These are phyloP conservation scores for Tachystola acroxantha DNA, from an alignment of 2,888 invertebrate species.

Conservation along the genomic window DNA sequence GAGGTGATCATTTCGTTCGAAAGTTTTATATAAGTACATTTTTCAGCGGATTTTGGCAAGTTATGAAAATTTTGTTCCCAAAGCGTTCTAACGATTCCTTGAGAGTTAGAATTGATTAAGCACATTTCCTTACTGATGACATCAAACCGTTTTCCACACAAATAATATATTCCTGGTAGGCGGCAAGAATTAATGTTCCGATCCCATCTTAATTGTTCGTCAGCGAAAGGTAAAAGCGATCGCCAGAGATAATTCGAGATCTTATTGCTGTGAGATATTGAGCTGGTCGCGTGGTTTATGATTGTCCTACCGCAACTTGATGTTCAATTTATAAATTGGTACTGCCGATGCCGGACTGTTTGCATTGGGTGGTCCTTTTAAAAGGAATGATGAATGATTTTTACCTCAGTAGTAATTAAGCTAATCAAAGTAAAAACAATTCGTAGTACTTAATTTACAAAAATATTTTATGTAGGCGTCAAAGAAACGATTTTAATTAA, in stretches of 20 bases:
- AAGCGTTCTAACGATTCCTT: no score
- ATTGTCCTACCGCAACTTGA: constrained; percentile 10
- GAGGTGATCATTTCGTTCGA: no score
- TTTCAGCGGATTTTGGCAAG: no score
- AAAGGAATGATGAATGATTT: constrained; percentile 2
- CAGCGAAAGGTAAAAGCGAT: constrained; percentile 11
- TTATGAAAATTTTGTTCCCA: no score
- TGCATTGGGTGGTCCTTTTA: constrained; percentile 12
- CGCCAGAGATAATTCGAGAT: constrained; percentile 13
- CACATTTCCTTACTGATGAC: no score
- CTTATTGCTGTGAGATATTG: constrained; percentile 15
- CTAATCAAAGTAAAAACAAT: no score
- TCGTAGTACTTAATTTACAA: no score
- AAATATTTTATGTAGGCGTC: no score
- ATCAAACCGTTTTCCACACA: background rate
- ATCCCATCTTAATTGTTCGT: constrained; percentile 14
- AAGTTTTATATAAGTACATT: no score
- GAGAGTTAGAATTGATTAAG: no score
- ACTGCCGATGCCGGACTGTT: constrained; percentile 5
- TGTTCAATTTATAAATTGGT: constrained; percentile 11
- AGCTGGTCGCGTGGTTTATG: constrained; percentile 13
- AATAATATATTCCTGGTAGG: background rate
- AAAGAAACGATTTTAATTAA: no score
- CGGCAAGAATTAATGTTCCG: constrained; percentile 3
- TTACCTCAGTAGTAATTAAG: no score